Percentiles rank a stretch among this genome's conserved stretches.
These are phyloP conservation scores for Timandra comae DNA, from an alignment of 2,888 invertebrate species.

Conservation along the genomic window DNA sequence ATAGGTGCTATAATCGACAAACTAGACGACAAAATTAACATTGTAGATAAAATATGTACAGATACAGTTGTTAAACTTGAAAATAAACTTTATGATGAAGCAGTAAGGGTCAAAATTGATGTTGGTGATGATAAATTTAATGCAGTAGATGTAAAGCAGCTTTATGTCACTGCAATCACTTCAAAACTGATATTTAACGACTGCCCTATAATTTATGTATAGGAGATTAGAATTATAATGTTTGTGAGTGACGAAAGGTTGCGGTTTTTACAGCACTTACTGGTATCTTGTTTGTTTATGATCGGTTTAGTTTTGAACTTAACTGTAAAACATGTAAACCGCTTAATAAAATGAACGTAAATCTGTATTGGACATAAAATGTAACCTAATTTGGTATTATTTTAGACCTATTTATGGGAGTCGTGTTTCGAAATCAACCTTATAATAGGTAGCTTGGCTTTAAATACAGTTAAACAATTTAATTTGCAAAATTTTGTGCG, in stretches of 20 bases:
- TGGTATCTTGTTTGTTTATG: slow-evolving; percentile 25
- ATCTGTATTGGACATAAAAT: not conserved
- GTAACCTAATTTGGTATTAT: no score
- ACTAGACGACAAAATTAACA: slow-evolving; percentile 21
- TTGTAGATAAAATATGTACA: slow-evolving; percentile 26
- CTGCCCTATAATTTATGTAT: slow-evolving; percentile 59
- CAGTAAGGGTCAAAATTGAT: slow-evolving; percentile 24
- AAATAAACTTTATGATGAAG: slow-evolving; percentile 29
- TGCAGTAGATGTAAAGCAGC: slow-evolving; percentile 44
- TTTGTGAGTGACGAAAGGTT: slow-evolving; percentile 50
- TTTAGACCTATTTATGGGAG: no score
- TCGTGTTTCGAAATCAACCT: no score
- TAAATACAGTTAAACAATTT: no score
- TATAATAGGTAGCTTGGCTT: no score
- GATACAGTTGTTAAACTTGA: slow-evolving; percentile 12
- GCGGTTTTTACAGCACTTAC: slow-evolving; percentile 33
- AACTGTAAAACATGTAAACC: slow-evolving; percentile 2
- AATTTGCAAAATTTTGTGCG: no score
- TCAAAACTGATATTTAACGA: slow-evolving; percentile 68
- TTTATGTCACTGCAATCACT: slow-evolving; percentile 62
- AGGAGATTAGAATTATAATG: slow-evolving; percentile 60
- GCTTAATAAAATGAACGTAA: no score
- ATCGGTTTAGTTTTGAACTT: slow-evolving; percentile 10
- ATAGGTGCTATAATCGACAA: slow-evolving; percentile 25
- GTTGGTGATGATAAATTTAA: slow-evolving; percentile 23